Base-by-base conservation (phyloP, 1,140 invertebrate genomes). In the Penaeus japonicus region DNA sequence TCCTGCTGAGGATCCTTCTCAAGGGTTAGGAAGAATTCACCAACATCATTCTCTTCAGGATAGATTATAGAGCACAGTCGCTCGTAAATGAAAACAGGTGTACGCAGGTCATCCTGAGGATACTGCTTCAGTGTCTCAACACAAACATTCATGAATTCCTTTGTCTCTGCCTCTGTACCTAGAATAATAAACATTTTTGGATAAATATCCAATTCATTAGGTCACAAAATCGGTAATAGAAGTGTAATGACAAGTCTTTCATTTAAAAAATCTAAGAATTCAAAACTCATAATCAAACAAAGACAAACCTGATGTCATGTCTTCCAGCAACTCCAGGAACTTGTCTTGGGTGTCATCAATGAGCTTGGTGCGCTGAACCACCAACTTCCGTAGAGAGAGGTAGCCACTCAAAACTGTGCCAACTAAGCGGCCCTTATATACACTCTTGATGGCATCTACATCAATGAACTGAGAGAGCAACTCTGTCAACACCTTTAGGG, bases 1-100 rank as follows among this genome's bases (percentile, higher is more conserved):
- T 99, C 98, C 92, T 99, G 98, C 91, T 99, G 98, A 0, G 98
- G 96, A 94, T 99, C 98, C 92, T 99, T 99, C 91, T 99, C 98
- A 22, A 99, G 93, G 0, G 97, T 97, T 62, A 99, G 94, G 93
- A 98, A 98, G 93, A 99, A 99, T 93, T 99, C 98, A 0, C 96
- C 97, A 22, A 98, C 95, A 92, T 99, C 98, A 91, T 98, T 99
- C 92, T 99, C 98, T 92, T 99, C 98, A 0, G 98, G 98, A 93
- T 98, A 98, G 89, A 99, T 99, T 84, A 99, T 98, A 10, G 98
- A 99, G 92, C 98, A 99, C 0, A 99, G 94, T 70, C 98, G 94
- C 93, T 99, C 98, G 92, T 99, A 99, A 62, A 95, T 94, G 91
- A 99, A 99, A 12, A 99, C 97, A 0, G 98, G 98, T 2, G 98